These are phyloP conservation scores for Eleutherodactylus coqui DNA, from an alignment of 2,797 vertebrate genomes.

Conservation along the genomic window DNA sequence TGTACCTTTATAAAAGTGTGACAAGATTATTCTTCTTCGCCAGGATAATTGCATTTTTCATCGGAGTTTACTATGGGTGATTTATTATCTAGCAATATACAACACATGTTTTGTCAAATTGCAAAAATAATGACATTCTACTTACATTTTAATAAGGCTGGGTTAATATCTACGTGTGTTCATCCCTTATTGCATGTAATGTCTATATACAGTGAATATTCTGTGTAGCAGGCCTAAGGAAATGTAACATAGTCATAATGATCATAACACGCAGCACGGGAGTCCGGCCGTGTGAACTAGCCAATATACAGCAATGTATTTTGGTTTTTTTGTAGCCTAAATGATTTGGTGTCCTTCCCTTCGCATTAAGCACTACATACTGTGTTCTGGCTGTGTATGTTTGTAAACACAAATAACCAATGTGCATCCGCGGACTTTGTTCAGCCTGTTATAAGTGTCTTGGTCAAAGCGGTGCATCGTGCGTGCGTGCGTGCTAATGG, in stretches of 20 bases:
- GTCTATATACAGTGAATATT: constrained; percentile 33
- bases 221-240: constrained; percentile 10
- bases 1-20: constrained; percentile 9
- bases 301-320: no score
- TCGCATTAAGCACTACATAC: no score
- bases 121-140: constrained; percentile 43
- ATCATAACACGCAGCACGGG: constrained; percentile 5
- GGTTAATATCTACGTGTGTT: constrained; percentile 34
- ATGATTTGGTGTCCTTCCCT: no score
- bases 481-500: no score
- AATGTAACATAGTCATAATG: constrained; percentile 21
- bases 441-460: no score
- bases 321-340: no score
- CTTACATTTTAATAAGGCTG: constrained; percentile 52
- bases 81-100: constrained; percentile 23
- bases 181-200: constrained; percentile 21
- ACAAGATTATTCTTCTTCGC: constrained; percentile 17
- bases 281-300: no score
- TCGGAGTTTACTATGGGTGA: constrained; percentile 26
- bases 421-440: no score
- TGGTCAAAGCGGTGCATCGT: no score
- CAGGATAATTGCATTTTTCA: constrained; percentile 38
- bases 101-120: constrained; percentile 44
- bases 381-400: no score
- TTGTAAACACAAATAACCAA: no score